phyloP scores from a whole-genome alignment of 1,140 invertebrate species.

The Cotesia typhae region DNA sequence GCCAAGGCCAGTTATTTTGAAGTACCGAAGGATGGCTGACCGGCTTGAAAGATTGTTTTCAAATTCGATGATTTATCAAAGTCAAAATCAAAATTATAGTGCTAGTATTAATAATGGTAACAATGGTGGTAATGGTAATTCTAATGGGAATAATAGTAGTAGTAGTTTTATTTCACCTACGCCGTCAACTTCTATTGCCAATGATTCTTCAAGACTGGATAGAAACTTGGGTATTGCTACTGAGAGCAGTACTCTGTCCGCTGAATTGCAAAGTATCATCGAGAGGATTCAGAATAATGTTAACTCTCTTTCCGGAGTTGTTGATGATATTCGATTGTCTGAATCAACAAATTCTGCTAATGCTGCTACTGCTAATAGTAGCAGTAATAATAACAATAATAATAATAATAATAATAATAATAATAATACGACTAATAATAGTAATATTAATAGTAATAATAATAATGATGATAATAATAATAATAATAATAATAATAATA shows the following conservation, averaged over 20 bases:
- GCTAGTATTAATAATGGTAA: not conserved
- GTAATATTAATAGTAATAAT: too few relatives aligned
- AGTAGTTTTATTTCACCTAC: not conserved
- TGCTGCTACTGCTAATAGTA: not conserved
- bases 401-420: not conserved
- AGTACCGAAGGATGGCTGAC: not conserved
- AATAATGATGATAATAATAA: too few relatives aligned
- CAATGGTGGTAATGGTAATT: not conserved
- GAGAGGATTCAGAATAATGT: slow-evolving; percentile 46
- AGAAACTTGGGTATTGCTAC: slow-evolving; percentile 27
- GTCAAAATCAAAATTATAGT: not conserved
- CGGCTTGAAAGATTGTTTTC: slow-evolving; percentile 5
- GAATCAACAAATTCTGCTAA: not conserved
- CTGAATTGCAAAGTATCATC: slow-evolving; percentile 51
- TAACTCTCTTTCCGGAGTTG: not conserved
- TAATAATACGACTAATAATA: not conserved
- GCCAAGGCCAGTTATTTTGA: not conserved
- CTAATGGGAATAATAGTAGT: not conserved
- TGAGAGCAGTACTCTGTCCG: slow-evolving; percentile 37
- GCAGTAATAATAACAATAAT: too few relatives aligned
- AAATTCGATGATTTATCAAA: not conserved
- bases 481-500: too few relatives aligned
- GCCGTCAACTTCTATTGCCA: not conserved
- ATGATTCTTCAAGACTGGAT: not conserved
- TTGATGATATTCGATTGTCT: slow-evolving; percentile 23